Evolutionary conservation across 2,113 vertebrate species (phyloP).

Genomic region (Phycodurus eques): DNA sequence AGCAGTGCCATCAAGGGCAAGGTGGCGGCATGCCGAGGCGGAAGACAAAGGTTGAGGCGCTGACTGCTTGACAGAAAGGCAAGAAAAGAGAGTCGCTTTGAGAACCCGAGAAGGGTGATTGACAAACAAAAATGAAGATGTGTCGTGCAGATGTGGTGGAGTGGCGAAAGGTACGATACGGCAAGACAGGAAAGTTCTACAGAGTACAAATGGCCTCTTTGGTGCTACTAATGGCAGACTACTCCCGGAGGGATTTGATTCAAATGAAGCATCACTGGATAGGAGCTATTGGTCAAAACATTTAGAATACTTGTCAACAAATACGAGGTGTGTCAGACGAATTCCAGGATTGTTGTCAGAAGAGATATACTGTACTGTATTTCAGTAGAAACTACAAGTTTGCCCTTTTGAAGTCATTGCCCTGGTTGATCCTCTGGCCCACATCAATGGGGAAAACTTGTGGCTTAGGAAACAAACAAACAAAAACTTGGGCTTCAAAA

Average conservation of each 20-base stretch:
- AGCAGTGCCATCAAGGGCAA: slow-evolving; percentile 12
- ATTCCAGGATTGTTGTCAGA: too few relatives aligned
- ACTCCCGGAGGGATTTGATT: neutral
- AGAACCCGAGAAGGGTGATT: slow-evolving; percentile 27
- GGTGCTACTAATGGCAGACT: neutral
- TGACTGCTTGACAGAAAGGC: slow-evolving; percentile 7
- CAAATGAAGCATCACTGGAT: neutral
- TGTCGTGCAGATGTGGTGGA: slow-evolving; percentile 9
- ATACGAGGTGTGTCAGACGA: too few relatives aligned
- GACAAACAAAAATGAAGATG: slow-evolving; percentile 32
- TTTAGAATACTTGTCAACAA: too few relatives aligned
- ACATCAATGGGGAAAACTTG: too few relatives aligned
- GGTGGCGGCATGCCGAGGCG: slow-evolving; percentile 7
- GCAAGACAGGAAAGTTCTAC: slow-evolving; percentile 18
- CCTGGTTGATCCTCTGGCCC: too few relatives aligned
- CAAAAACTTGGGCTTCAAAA: too few relatives aligned
- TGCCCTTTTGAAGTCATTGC: too few relatives aligned
- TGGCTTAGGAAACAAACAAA: too few relatives aligned
- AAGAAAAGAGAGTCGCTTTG: slow-evolving; percentile 8
- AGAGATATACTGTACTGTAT: too few relatives aligned
- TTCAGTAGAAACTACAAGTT: too few relatives aligned
- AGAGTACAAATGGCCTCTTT: slow-evolving; percentile 22
- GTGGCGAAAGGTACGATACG: slow-evolving; percentile 15
- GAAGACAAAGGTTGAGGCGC: slow-evolving; percentile 6
- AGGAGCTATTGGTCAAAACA: too few relatives aligned